Percentiles rank a stretch among this genome's conserved stretches.
These are phyloP conservation scores for Leucophenga montana DNA, from an alignment of 2,888 invertebrate species.

Conservation along the genomic window DNA sequence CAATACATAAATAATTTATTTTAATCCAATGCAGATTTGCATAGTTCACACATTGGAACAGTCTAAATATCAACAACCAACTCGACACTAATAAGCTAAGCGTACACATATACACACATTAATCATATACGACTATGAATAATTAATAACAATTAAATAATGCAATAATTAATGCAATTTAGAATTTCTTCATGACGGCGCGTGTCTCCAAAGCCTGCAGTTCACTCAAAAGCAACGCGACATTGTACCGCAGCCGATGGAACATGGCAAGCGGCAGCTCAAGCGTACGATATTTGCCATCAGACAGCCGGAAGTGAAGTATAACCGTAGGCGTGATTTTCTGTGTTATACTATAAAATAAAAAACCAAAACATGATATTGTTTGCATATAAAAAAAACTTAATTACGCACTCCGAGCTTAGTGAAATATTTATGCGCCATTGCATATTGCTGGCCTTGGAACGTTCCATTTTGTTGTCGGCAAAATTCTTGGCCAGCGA, in stretches of 20 bases:
- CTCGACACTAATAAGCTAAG: conserved; percentile 24
- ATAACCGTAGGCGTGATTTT: conserved; percentile 73
- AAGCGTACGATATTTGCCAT: conserved; percentile 73
- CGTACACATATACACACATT: conserved; percentile 1
- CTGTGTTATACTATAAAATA: conserved; percentile 62
- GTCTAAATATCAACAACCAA: conserved; percentile 27
- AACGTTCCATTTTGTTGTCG: conserved; percentile 72
- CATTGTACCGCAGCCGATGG: conserved; percentile 74
- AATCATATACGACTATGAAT: conserved; percentile 17
- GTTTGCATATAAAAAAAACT: neutral
- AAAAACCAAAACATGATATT: conserved; percentile 44
- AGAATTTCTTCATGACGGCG: conserved; percentile 72
- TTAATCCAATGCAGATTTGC: conserved; percentile 7
- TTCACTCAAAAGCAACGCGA: conserved; percentile 75
- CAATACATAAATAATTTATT: conserved; percentile 17
- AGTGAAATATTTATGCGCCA: conserved; percentile 76
- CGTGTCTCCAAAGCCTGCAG: conserved; percentile 74
- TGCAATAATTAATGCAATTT: conserved; percentile 33
- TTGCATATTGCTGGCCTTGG: conserved; percentile 71
- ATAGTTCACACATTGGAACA: conserved; percentile 18
- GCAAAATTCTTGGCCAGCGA: conserved; percentile 69
- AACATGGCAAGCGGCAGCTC: conserved; percentile 75
- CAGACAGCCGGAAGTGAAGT: conserved; percentile 74
- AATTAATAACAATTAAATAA: too few species aligned
- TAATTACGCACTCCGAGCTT: conserved; percentile 72